Evolutionary conservation across 1,140 invertebrate species (phyloP).

Genomic region (Solenopsis invicta): DNA sequence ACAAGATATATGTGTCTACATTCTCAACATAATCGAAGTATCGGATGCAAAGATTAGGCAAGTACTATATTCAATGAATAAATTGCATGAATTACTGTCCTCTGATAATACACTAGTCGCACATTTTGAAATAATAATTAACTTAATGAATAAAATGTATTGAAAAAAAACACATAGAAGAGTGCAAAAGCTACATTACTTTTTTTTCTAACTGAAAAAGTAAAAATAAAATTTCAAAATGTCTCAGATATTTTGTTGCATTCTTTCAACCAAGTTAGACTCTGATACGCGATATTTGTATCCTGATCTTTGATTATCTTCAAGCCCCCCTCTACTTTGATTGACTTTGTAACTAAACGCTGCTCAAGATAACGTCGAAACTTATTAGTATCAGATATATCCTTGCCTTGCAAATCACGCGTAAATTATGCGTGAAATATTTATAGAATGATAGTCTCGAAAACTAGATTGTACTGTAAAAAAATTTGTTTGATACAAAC

Average conservation of each 20-base stretch:
- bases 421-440: not conserved
- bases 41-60: conserved; percentile 23
- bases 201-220: conserved; percentile 1
- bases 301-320: conserved; percentile 63
- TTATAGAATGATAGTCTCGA: not conserved
- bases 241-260: not conserved
- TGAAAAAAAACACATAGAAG: not conserved
- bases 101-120: not conserved
- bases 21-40: conserved; percentile 27
- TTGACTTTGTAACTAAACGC: conserved; percentile 79
- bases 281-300: conserved; percentile 18
- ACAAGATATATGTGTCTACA: conserved; percentile 37
- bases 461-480: not conserved
- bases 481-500: not conserved
- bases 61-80: not conserved
- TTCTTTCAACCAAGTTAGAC: not conserved
- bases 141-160: conserved; percentile 9
- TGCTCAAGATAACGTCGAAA: conserved; percentile 42
- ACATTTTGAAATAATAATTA: not conserved
- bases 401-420: not conserved
- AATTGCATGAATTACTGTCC: not conserved
- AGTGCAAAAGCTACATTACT: not conserved
- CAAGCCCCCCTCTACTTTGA: conserved; percentile 62
- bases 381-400: conserved; percentile 40
- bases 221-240: not conserved